Base-by-base conservation (phyloP, 2,113 vertebrate genomes). In the Camelus dromedarius region DNA sequence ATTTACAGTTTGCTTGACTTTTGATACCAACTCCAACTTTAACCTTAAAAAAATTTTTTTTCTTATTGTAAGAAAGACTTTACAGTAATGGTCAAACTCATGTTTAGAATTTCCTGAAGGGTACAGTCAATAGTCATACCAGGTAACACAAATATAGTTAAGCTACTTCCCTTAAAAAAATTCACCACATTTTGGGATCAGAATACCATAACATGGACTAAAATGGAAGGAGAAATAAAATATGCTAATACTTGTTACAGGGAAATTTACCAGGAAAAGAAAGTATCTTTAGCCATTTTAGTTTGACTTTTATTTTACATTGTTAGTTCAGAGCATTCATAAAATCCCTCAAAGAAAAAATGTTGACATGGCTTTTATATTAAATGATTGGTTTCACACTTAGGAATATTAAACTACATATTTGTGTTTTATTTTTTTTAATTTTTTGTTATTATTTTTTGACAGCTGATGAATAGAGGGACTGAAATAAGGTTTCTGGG, bases 171-270 rank as follows among this genome's bases (percentile, higher is more conserved):
- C 20, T 69, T 95, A 32, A 77, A 79, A 83, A 89, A 94, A 69
- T 20, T 91, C 8, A 42, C 46, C 46, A 52, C 26, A 70, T 52
- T 72, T 86, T 80, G 54, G 56, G 42, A 84, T 76, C 30, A 38
- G 50, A 46, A 91, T 62, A 72, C 35, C 35, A 20, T 85, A 72
- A 72, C 22, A 38, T 26, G 42, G 9, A 58, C n/a, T 52, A 35
- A 91, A 14, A 91, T 77, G 70, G 30, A 48, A 80, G 76, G 54
- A 94, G 70, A 54, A 95, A 52, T 72, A 69, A 80, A 95, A 85
- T 32, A n/a, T 70, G 11, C 10, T 28, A n/a, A 2, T 52, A 70
- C 38, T 70, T 77, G 4, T 60, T 77, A 91, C 42, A 70, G 67
- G 48, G 58, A 75, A 30, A 46, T 81, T 69, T 94, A 50, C 56